Evolutionary conservation across 2,797 vertebrate genomes (phyloP).

Genomic region (Sparidentex hasta): DNA sequence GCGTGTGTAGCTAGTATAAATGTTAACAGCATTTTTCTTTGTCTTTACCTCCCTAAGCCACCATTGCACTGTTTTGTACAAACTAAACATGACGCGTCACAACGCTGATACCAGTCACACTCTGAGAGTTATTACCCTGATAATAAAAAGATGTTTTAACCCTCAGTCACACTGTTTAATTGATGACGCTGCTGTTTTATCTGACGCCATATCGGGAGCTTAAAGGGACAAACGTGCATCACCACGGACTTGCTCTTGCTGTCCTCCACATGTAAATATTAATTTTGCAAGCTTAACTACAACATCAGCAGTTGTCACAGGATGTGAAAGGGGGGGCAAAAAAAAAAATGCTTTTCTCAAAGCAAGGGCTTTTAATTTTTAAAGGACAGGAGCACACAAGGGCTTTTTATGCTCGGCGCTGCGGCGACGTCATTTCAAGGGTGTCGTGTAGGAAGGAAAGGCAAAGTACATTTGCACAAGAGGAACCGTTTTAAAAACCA

Average conservation of each 20-base stretch:
- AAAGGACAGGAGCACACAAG: slow-evolving; percentile 84
- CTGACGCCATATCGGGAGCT: slow-evolving; percentile 65
- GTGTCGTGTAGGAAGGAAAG: slow-evolving; percentile 53
- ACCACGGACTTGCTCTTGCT: slow-evolving; percentile 43
- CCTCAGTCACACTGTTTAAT: slow-evolving; percentile 73
- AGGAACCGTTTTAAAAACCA: slow-evolving; percentile 71
- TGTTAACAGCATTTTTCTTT: slow-evolving; percentile 44
- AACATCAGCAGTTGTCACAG: slow-evolving; percentile 74
- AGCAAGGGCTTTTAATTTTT: slow-evolving; percentile 87
- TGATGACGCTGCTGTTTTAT: slow-evolving; percentile 71
- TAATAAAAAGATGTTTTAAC: slow-evolving; percentile 74
- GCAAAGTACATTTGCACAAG: slow-evolving; percentile 75
- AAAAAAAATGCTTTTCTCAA: slow-evolving; percentile 60
- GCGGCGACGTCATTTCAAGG: slow-evolving; percentile 61
- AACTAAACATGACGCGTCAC: slow-evolving; percentile 59
- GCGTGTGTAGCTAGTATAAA: slow-evolving; percentile 16
- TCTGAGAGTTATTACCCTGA: slow-evolving; percentile 62
- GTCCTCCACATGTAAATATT: slow-evolving; percentile 78
- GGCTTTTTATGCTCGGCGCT: slow-evolving; percentile 83
- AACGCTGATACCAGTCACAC: slow-evolving; percentile 51
- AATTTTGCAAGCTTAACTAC: slow-evolving; percentile 78
- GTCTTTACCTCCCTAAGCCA: slow-evolving; percentile 60
- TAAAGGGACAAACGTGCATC: slow-evolving; percentile 70
- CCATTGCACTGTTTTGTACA: slow-evolving; percentile 75
- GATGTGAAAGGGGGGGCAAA: slow-evolving; percentile 59